phyloP scores from a whole-genome alignment of 2,888 invertebrate species.

The Lasioglossum malachurum region DNA sequence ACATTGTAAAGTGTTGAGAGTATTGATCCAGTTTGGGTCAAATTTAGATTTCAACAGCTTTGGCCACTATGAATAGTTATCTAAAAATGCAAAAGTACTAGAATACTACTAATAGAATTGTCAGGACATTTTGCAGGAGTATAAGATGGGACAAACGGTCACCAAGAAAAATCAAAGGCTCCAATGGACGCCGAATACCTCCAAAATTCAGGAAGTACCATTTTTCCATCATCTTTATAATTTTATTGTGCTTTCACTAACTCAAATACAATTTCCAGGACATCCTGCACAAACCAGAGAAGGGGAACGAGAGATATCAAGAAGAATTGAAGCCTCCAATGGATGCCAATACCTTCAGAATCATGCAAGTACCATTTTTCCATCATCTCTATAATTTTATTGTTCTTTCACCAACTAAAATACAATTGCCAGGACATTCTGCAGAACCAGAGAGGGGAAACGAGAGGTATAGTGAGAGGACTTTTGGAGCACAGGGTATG shows the following conservation, averaged over 20 bases:
- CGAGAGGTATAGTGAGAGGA: neutral
- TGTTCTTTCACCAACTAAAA: neutral
- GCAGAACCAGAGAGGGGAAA: neutral
- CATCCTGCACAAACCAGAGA: neutral
- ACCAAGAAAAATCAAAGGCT: neutral
- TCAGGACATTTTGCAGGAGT: neutral
- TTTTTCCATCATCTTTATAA: neutral
- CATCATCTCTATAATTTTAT: neutral
- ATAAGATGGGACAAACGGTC: neutral
- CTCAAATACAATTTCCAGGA: neutral
- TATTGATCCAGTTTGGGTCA: conserved; percentile 40
- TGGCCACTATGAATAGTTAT: neutral
- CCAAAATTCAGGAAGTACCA: neutral
- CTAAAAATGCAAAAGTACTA: neutral
- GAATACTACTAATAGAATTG: neutral
- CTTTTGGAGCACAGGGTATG: neutral
- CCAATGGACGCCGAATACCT: too few relatives aligned
- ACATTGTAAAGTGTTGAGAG: neutral
- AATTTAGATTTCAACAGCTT: neutral
- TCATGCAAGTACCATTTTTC: neutral
- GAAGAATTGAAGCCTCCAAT: neutral
- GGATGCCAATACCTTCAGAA: neutral
- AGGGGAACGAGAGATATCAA: neutral
- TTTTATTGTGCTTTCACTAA: neutral
- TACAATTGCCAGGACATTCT: neutral